Base-by-base conservation (phyloP, 2,888 invertebrate species). In the Apoda limacodes region DNA sequence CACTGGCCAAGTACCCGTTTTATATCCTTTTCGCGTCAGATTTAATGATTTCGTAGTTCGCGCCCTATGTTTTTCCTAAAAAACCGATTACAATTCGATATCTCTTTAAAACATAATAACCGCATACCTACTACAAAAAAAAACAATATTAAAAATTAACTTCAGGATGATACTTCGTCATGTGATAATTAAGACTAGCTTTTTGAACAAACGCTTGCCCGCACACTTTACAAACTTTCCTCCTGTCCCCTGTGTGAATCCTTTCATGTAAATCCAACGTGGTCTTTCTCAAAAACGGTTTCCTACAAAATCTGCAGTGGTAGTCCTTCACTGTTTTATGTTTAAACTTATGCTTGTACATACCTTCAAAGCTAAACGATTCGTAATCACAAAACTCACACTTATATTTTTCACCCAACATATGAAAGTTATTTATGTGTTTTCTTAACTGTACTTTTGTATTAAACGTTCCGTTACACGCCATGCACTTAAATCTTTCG, bases 171-270 rank as follows among this genome's bases (percentile, higher is more conserved):
- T 75, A 65, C 23, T 72, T 80, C 1, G 59, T 46, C 76, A 76
- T 75, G 20, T 78, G 75, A 38, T 72, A 76, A 37, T 76, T 76
- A 35, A 74, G 42, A 35, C 76, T 76, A 0, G 76, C 70, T 39
- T 76, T 76, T 39, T 78, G 75, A 0, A 75, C 75, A 33, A 78
- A 82, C 20, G 74, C 70, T 33, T 78, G 69, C 0, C 70, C 61
- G 27, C 78, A 78, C 0, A 57, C 55, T 1, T 37, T 42, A 35
- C 78, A 78, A 0, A 69, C 59, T 31, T 75, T 71, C 38, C 64
- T 46, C 21, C 61, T 50, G 15, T 76, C 78, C 0, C 68, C 75
- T 0, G 72, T 76, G 15, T 80, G 78, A 1, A 76, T 75, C 34
- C 60, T 46, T 39, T 74, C 75, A 7, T 78, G 80, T 0, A 65